These are phyloP conservation scores for Silurus glanis DNA, from an alignment of 2,113 vertebrate species.

Conservation along the genomic window DNA sequence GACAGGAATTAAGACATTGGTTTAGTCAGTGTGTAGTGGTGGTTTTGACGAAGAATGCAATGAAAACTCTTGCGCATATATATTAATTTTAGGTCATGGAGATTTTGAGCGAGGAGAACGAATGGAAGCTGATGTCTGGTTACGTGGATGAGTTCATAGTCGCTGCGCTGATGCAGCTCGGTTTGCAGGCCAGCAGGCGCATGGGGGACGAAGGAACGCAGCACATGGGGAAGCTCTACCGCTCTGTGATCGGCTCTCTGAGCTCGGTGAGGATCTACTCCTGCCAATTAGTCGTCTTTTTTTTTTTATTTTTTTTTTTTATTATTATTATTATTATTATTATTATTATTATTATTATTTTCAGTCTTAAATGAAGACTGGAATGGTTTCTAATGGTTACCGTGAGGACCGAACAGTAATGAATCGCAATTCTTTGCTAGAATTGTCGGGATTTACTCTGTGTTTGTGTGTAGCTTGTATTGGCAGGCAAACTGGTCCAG, in stretches of 20 bases:
- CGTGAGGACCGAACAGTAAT: neutral
- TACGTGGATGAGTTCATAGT: slow-evolving; percentile 98
- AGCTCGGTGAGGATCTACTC: slow-evolving; percentile 81
- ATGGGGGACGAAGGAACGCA: slow-evolving; percentile 89
- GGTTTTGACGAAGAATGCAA: too few relatives aligned
- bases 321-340: too few relatives aligned
- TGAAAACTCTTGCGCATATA: too few relatives aligned
- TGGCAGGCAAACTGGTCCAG: slow-evolving; percentile 85
- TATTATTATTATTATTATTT: neutral
- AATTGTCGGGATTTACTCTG: neutral
- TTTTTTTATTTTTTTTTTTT: neutral
- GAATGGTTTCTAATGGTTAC: neutral
- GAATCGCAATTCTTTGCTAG: neutral
- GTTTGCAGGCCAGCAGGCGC: slow-evolving; percentile 90
- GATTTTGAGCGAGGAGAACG: slow-evolving; percentile 89
- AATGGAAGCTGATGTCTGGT: slow-evolving; percentile 93
- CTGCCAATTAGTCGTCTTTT: neutral
- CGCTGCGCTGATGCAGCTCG: slow-evolving; percentile 92
- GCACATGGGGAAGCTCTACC: slow-evolving; percentile 91
- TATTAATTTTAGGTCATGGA: slow-evolving; percentile 58
- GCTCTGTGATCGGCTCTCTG: slow-evolving; percentile 95
- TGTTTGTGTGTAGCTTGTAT: slow-evolving; percentile 79
- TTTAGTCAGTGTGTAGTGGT: too few relatives aligned
- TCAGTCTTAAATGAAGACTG: too few relatives aligned
- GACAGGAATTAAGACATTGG: too few relatives aligned